Evolutionary conservation across 2,888 invertebrate genomes (phyloP), one percentile per base, ranked within the genome.

Genomic region (Oligia fasciuncula): DNA sequence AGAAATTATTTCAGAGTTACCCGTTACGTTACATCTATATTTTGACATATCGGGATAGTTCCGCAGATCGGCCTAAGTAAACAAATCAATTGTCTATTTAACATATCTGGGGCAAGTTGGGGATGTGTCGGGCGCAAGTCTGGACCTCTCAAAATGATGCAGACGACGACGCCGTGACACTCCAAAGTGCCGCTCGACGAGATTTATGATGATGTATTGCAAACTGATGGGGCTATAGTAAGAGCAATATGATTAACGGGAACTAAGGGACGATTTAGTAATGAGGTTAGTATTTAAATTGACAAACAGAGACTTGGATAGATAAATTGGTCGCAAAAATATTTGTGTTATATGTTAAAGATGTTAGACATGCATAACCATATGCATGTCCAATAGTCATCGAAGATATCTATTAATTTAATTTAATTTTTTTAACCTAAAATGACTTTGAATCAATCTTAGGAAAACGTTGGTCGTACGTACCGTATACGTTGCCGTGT

Each of bases 171-270:
- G 82, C 87, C 88, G 90, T 90, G 90, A 87, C 91, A 88, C 89
- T 91, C 92, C 92, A 90, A 91, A 87, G 89, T 91, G 89, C 86
- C 92, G 90, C 90, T 92, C 91, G 92, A 88, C 89, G 90, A 94
- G 95, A 95, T 95, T 95, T 95, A 95, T 94, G 93, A 93, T 95
- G 95, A 95, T 94, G 91, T 93, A 95, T 94, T 89, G 91, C 91
- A 81, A 91, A 90, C 91, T 90, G 92, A 94, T 93, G 91, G 91
- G 92, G 91, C 86, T 90, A 81, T 85, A 78, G 85, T 81, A 85
- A 88, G 83, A 79, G 87, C 88, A 80, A 84, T 88, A 89, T 92
- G 92, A 93, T 92, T 89, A 89, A 93, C 92, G 88, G 73, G 81
- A 81, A 87, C 82, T 89, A 84, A 79, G 81, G 57, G 73, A 72